Percentiles rank a stretch among this genome's conserved stretches.
These are phyloP conservation scores for Pelagia noctiluca DNA, from an alignment of 30 jellyfish, hydroid and myxozoan species.

Conservation along the genomic window DNA sequence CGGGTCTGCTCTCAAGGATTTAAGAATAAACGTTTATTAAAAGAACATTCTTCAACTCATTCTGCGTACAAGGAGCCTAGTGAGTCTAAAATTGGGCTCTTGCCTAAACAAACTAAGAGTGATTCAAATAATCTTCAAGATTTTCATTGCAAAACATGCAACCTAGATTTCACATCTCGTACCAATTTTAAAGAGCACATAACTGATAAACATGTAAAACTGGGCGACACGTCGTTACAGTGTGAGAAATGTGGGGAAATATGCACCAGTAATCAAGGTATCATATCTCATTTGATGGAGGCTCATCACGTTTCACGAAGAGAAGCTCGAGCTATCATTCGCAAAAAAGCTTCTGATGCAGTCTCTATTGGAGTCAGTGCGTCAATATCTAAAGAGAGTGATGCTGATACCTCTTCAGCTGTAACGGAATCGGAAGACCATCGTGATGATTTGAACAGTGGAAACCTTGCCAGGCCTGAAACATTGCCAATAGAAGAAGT, in stretches of 20 bases:
- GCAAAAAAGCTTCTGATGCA: constrained; percentile 55
- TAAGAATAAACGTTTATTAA: constrained; percentile 16
- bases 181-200: constrained; percentile 48
- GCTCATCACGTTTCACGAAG: constrained; percentile 16
- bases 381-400: too few species aligned
- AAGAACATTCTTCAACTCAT: neutral
- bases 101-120: neutral
- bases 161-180: constrained; percentile 6
- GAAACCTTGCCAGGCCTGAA: too few species aligned
- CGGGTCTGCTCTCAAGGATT: constrained; percentile 65
- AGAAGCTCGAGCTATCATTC: constrained; percentile 57
- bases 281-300: constrained; percentile 26
- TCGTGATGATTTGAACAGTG: too few species aligned
- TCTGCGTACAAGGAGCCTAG: neutral
- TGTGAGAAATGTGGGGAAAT: constrained; percentile 48
- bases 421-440: too few species aligned
- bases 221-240: constrained; percentile 68
- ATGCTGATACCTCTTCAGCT: too few species aligned
- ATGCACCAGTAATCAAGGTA: constrained; percentile 28
- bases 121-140: neutral
- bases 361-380: constrained; percentile 25
- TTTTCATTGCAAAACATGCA: constrained; percentile 43
- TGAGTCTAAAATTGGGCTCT: too few species aligned
- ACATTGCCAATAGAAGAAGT: too few species aligned
- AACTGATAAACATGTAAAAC: constrained; percentile 44